phyloP scores from a whole-genome alignment of 2,797 vertebrate species.

The Dipus sagitta region DNA sequence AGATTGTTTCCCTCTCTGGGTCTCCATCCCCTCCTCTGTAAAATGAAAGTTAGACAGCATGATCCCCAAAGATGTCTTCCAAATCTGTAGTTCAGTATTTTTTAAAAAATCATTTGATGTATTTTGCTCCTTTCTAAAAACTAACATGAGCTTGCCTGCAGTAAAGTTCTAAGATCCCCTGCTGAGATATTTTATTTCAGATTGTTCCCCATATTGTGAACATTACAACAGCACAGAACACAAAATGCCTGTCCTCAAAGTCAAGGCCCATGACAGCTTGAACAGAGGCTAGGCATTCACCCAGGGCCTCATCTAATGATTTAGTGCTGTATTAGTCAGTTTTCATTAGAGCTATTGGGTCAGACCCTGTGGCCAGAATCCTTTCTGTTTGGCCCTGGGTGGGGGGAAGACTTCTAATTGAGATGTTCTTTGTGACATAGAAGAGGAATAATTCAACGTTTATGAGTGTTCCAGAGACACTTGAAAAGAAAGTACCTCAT shows the following conservation, averaged over 20 bases:
- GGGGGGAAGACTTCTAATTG: not conserved
- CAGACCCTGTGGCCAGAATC: not conserved
- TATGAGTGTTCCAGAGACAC: not conserved
- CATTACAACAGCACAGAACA: not conserved
- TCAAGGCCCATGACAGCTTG: not conserved
- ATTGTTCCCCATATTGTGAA: slow-evolving; percentile 55
- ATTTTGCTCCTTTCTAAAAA: slow-evolving; percentile 63
- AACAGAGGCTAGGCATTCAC: not conserved
- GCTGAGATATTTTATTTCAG: slow-evolving; percentile 58
- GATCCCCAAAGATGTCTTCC: not conserved
- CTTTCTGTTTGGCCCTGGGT: slow-evolving; percentile 4
- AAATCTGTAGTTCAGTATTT: slow-evolving; percentile 33
- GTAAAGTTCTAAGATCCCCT: slow-evolving; percentile 58
- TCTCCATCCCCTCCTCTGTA: not conserved
- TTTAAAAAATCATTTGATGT: slow-evolving; percentile 44
- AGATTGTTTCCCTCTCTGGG: not conserved
- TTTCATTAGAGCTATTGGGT: slow-evolving; percentile 44
- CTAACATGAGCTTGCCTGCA: slow-evolving; percentile 31
- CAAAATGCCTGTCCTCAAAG: slow-evolving; percentile 39
- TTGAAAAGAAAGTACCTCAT: slow-evolving; percentile 45
- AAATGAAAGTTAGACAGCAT: not conserved
- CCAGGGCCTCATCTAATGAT: not conserved
- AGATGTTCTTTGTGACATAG: slow-evolving; percentile 34
- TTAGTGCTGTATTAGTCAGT: not conserved
- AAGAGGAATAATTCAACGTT: slow-evolving; percentile 10